phyloP scores from a whole-genome alignment of 1,140 invertebrate species.

The Ceratina japonica region DNA sequence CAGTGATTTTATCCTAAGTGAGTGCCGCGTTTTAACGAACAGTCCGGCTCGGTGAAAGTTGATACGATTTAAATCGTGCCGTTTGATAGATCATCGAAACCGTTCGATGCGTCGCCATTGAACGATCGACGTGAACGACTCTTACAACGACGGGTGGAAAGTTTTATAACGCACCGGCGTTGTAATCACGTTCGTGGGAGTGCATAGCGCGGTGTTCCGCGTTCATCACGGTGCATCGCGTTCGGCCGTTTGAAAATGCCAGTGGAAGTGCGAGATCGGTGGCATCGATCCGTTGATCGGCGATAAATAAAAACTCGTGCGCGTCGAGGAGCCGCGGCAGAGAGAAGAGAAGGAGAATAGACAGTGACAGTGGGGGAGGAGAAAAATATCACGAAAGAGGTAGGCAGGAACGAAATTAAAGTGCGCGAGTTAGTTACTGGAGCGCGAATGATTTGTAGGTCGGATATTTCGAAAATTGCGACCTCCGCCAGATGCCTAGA shows the following conservation, averaged over 20 bases:
- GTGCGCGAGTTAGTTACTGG: slow-evolving; percentile 31
- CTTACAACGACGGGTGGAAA: neutral
- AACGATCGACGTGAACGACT: neutral
- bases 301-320: slow-evolving; percentile 8
- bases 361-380: neutral
- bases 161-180: neutral
- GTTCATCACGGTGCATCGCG: neutral
- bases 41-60: neutral
- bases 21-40: neutral
- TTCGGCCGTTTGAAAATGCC: neutral
- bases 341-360: neutral
- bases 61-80: neutral
- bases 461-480: slow-evolving; percentile 41
- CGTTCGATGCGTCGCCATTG: no score
- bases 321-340: neutral
- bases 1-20: neutral
- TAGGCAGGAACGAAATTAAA: slow-evolving; percentile 29
- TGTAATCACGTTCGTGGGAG: slow-evolving; percentile 5
- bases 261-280: neutral
- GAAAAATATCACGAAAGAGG: neutral
- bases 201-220: neutral
- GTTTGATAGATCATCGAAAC: neutral
- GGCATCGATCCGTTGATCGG: slow-evolving; percentile 26
- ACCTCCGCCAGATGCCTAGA: neutral
- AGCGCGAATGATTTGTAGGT: slow-evolving; percentile 39